Evolutionary conservation across 1,140 invertebrate genomes (phyloP), one percentile per base, ranked within the genome.

Genomic region (Galleria mellonella): DNA sequence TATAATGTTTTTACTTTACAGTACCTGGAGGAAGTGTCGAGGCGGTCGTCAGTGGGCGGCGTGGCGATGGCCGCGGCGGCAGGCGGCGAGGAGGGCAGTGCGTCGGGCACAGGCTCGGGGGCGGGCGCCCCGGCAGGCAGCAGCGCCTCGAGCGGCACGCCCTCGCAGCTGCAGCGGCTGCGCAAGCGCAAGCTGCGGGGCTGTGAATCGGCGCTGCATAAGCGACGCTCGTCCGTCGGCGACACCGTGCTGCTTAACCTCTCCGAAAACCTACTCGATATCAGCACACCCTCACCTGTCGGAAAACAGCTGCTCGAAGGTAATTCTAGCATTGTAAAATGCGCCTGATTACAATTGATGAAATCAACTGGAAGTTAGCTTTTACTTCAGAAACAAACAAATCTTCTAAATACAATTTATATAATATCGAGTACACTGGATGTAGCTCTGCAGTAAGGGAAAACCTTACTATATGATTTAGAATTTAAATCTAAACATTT

Each of bases 201-300:
- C 30, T 86, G 87, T 6, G 76, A 90, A 31, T 87, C 87, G 14
- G 89, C 88, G 69, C 72, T 90, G 37, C 69, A 85, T 53, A 95
- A 96, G 78, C 90, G 95, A 27, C 89, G 94, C 51, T 96, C 94
- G 0, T 95, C 93, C 2, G 90, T 95, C 12, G 92, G 92, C 47
- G 95, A 96, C 83, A 92, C 93, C 11, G 93, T 93, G 37, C 85
- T 94, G 23, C 88, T 95, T n/a, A 94, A 93, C 64, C 91, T 94
- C 10, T 94, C 93, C 53, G 94, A 93, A 35, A 96, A 94, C 56
- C 94, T 96, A 76, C 88, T 97, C 17, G 96, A 97, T 71, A 23
- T 23, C 17, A 94, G 92, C 56, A 95, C 94, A 12, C 88, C 91
- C 30, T 94, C 92, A 84, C 93, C 93, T 10, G 92, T 92, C 47